A percentile compares a stretch with the other conserved stretches of the same genome.
phyloP scores from a whole-genome alignment of 1,140 invertebrate genomes.

The Theocolax elegans region DNA sequence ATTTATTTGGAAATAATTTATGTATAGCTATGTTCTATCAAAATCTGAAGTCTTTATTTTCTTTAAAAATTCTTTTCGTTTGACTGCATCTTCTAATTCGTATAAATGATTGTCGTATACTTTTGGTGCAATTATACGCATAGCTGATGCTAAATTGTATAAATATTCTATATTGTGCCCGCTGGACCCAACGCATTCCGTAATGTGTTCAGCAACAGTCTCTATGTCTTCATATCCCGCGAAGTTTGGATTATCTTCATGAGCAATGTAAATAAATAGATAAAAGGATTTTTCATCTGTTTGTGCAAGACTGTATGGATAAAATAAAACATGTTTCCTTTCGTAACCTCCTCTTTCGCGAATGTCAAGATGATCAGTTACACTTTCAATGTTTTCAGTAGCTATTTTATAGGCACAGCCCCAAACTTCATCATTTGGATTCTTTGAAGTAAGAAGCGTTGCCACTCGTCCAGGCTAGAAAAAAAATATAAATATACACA shows the following conservation, averaged over 20 bases:
- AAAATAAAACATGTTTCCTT: conserved; percentile 76
- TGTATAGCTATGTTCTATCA: no score
- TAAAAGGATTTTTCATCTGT: conserved; percentile 69
- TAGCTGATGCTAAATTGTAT: conserved; percentile 82
- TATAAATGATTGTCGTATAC: conserved; percentile 81
- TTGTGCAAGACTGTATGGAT: conserved; percentile 65
- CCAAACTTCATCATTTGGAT: conserved; percentile 79
- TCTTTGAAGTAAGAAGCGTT: conserved; percentile 78
- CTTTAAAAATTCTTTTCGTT: conserved; percentile 52
- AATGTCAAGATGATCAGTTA: conserved; percentile 85
- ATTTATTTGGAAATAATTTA: no score
- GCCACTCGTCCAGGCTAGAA: conserved; percentile 88
- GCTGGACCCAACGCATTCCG: conserved; percentile 79
- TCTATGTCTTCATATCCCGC: conserved; percentile 79
- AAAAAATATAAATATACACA: no score
- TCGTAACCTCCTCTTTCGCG: conserved; percentile 92
- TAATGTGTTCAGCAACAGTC: conserved; percentile 83
- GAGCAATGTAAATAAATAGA: conserved; percentile 87
- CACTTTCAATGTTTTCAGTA: conserved; percentile 74
- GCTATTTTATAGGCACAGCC: conserved; percentile 91
- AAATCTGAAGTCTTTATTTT: conserved; percentile 36
- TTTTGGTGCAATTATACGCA: conserved; percentile 79
- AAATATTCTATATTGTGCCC: conserved; percentile 91
- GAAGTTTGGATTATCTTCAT: conserved; percentile 81
- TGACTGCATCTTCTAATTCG: conserved; percentile 76